Percentiles rank a stretch among this genome's conserved stretches.
Conservation (phyloP, 2,797 vertebrate species). For the Tapera naevia region DNA sequence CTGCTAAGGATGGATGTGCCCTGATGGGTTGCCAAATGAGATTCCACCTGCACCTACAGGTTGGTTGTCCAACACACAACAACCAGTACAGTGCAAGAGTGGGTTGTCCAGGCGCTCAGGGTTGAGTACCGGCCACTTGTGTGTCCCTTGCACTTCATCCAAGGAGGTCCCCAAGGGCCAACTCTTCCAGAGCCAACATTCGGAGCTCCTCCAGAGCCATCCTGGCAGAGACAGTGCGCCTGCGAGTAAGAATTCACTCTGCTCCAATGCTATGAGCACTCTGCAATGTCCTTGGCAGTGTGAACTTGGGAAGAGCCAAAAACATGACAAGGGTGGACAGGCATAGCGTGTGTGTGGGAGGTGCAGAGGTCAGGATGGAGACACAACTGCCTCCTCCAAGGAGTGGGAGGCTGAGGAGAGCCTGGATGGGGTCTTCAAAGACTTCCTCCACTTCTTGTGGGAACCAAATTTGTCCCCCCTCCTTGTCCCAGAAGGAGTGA, state of each 20-base stretch:
- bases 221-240: not conserved
- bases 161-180: not conserved
- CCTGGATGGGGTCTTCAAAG: not conserved
- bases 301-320: not conserved
- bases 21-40: rapidly evolving
- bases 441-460: not conserved
- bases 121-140: not conserved
- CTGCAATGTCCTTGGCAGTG: not conserved
- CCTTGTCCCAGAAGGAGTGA: not conserved
- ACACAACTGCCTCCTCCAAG: not conserved
- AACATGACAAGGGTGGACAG: not conserved
- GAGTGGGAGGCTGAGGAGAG: not conserved
- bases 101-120: not conserved
- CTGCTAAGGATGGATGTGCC: not conserved
- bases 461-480: not conserved
- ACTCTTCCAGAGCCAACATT: not conserved
- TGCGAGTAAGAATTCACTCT: not conserved
- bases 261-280: not conserved
- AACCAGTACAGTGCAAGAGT: not conserved
- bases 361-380: not conserved
- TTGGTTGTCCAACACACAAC: rapidly evolving
- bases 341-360: not conserved
- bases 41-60: not conserved
- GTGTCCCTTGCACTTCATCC: not conserved
- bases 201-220: not conserved